Evolutionary conservation across 2,797 vertebrate species (phyloP), one percentile per base, ranked within the genome.

Genomic region (Halcyon chelicuti): DNA sequence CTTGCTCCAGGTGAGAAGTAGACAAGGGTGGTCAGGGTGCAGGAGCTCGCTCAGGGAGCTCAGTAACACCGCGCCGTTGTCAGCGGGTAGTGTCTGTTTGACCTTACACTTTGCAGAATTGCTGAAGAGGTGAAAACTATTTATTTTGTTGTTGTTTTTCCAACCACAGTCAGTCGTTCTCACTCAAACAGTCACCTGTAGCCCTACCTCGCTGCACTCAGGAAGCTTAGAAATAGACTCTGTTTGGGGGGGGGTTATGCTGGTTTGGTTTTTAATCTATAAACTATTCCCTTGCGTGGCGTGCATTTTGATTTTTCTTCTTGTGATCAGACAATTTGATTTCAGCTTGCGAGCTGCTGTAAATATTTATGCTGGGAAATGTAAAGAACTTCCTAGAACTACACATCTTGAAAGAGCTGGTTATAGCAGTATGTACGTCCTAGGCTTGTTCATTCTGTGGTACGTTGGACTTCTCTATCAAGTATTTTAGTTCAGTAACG

Each of bases 371-470:
- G 9, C 51, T 62, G 44, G 47, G 68, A 93, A 88, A 82, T 3
- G 5, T 86, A 71, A 88, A 90, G 44, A 44, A 47, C 49, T 85
- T 96, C 23, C 40, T 83, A 74, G 52, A 79, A 37, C n/a, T 71
- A 60, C 9, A 9, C 14, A 5, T 73, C 86, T 93, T 90, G 37
- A 57, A 58, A 73, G 67, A 82, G 35, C 16, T 95, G 7, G 28
- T 93, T 90, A 49, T n/a, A 60, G 10, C 54, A 62, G 26, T 61
- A 14, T 2, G 2, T 35, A 37, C 33, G 73, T 84, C 47, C 42
- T 76, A 47, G 66, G 10, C 70, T 75, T 54, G 39, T 39, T 84
- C 17, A 1, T 78, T 92, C 76, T 78, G 77, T 73, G 6, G 23
- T 65, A 21, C 47, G 61, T 33, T 84, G 42, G 58, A 51, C n/a